A percentile compares a stretch with the other conserved stretches of the same genome.
Evolutionary conservation across 2,797 vertebrate species (phyloP).

Genomic region (Oreonectes daqikongensis): DNA sequence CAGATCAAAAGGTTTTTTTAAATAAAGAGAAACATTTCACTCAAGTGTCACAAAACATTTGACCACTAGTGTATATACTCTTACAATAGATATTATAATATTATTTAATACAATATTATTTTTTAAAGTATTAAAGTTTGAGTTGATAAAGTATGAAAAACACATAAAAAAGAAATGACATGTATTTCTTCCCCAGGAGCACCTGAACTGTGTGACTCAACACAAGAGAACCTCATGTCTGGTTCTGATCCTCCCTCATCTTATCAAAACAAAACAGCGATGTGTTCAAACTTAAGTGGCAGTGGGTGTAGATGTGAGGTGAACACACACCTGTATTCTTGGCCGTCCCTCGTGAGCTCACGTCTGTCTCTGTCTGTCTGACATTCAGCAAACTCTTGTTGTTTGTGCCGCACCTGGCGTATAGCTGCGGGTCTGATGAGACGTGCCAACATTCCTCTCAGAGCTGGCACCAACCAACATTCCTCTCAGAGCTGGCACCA

Average conservation of each 20-base stretch:
- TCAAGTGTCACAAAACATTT: no score
- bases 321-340: constrained; percentile 44
- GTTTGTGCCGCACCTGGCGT: constrained; percentile 74
- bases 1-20: no score
- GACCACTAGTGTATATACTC: no score
- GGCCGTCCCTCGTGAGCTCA: constrained; percentile 49
- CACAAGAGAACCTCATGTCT: constrained; percentile 28
- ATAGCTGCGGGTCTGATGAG: constrained; percentile 63
- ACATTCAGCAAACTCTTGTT: constrained; percentile 40
- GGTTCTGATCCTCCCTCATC: constrained; percentile 5
- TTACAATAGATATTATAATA: no score
- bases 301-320: not conserved
- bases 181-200: constrained; percentile 50
- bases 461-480: constrained; percentile 69
- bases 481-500: constrained; percentile 69
- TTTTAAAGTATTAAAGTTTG: no score
- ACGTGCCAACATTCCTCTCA: constrained; percentile 72
- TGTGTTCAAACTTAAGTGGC: not conserved
- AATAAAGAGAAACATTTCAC: no score
- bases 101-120: no score
- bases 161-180: no score
- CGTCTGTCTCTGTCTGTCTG: constrained; percentile 46
- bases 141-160: no score
- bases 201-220: constrained; percentile 45
- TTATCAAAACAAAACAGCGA: not conserved